Percentiles rank a stretch among this genome's conserved stretches.
Conservation (phyloP, 2,888 invertebrate genomes). For the Nebria salina region DNA sequence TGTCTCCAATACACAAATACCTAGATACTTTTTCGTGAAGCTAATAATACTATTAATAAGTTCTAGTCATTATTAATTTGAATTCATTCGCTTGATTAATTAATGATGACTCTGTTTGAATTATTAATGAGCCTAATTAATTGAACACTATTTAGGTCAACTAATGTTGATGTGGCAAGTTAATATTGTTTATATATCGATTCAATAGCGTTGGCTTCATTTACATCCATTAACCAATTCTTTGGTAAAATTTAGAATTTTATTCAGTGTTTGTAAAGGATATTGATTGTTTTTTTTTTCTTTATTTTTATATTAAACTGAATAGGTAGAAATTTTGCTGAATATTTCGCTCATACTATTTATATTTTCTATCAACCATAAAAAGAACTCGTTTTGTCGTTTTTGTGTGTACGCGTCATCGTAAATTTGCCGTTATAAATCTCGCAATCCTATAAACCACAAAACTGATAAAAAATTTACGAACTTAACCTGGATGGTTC, state of each 20-base stretch:
- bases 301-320: no score
- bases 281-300: no score
- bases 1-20: background rate
- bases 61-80: background rate
- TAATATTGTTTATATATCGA: background rate
- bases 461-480: conserved; percentile 38
- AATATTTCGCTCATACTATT: no score
- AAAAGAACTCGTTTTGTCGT: no score
- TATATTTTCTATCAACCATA: no score
- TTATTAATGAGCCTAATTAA: background rate
- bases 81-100: background rate
- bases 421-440: no score
- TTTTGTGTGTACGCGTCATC: no score
- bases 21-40: background rate
- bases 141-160: background rate
- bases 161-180: background rate
- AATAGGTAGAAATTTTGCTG: no score
- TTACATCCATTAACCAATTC: no score
- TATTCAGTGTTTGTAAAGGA: no score
- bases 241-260: no score
- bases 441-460: background rate
- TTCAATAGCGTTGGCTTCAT: background rate
- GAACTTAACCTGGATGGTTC: conserved; percentile 34
- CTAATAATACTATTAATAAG: background rate
- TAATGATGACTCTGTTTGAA: background rate